Evolutionary conservation across 2,797 vertebrate genomes (phyloP), one percentile per base, ranked within the genome.

Genomic region (Lutra lutra): DNA sequence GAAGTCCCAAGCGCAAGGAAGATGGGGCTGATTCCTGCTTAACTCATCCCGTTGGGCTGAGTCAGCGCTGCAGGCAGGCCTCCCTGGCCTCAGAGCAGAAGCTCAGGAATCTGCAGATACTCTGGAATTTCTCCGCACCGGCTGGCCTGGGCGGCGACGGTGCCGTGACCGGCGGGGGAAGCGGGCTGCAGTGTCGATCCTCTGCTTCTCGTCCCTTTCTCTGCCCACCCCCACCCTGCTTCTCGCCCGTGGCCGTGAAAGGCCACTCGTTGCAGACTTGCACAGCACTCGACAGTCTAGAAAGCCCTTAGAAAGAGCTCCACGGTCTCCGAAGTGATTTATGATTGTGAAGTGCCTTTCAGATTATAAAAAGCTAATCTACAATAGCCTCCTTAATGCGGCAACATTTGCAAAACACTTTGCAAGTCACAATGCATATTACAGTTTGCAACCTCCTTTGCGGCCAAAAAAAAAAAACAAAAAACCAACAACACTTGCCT

Each of bases 261-360:
- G 91, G 79, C 88, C 68, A 68, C 94, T 93, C 60, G 92, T 89
- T 79, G 82, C 78, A 17, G 75, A 77, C 83, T 23, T 62, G 85
- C 86, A 54, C 27, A 4, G 60, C 91, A 32, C 84, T 96, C 80
- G 0, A 62, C 70, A 73, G 91, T 58, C 54, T 75, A 2, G 93
- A 94, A 93, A 89, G 93, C 91, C 90, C 88, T 97, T 46, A 83
- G 32, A 46, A n/a, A 90, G 94, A 92, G 86, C 86, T 86, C 73
- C 27, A 32, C 1, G 5, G 62, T 68, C 89, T 83, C 83, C 89
- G 29, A 38, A 95, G 96, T 77, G 75, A 94, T 89, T 93, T 95
- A 92, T 56, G 89, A 96, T 58, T 95, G 84, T 95, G 62, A 96
- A 97, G 96, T 79, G 89, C 91, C 86, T 96, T 96, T 86, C 1